phyloP scores from a whole-genome alignment of 2,888 invertebrate species.

The Drosophila mimetica region DNA sequence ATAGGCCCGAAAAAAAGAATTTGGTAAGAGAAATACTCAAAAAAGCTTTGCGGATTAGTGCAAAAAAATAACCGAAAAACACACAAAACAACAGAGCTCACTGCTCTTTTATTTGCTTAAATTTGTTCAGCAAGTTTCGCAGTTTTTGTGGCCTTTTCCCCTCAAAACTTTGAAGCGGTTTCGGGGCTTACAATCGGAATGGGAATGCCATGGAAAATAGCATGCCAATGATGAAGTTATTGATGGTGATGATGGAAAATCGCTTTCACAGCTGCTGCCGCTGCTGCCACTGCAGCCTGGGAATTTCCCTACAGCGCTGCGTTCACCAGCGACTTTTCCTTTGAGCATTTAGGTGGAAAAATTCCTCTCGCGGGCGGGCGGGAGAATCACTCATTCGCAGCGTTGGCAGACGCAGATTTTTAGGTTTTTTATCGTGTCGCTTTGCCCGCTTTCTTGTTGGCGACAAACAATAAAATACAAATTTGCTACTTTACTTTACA shows the following conservation, averaged over 20 bases:
- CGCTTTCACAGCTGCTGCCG: slow-evolving; percentile 30
- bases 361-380: slow-evolving; percentile 18
- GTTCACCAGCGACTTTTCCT: slow-evolving; percentile 26
- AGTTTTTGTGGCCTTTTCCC: slow-evolving; percentile 25
- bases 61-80: slow-evolving; percentile 11
- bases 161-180: slow-evolving; percentile 23
- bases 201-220: slow-evolving; percentile 2
- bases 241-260: slow-evolving; percentile 40
- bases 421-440: not conserved
- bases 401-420: slow-evolving; percentile 38
- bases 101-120: slow-evolving; percentile 30
- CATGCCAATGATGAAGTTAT: slow-evolving; percentile 34
- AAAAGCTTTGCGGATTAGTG: slow-evolving; percentile 52
- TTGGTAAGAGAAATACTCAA: slow-evolving; percentile 35
- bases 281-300: slow-evolving; percentile 6
- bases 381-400: slow-evolving; percentile 46
- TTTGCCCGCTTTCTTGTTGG: slow-evolving; percentile 6
- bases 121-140: slow-evolving; percentile 54
- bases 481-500: slow-evolving; percentile 55
- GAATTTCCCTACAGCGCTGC: slow-evolving; percentile 31
- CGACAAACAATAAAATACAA: slow-evolving; percentile 53
- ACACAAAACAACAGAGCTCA: slow-evolving; percentile 17
- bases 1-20: slow-evolving; percentile 25
- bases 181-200: slow-evolving; percentile 9
- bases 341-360: slow-evolving; percentile 41